Evolutionary conservation across 2,113 vertebrate species (phyloP), one percentile per base, ranked within the genome.

Genomic region (Anolis sagrei): DNA sequence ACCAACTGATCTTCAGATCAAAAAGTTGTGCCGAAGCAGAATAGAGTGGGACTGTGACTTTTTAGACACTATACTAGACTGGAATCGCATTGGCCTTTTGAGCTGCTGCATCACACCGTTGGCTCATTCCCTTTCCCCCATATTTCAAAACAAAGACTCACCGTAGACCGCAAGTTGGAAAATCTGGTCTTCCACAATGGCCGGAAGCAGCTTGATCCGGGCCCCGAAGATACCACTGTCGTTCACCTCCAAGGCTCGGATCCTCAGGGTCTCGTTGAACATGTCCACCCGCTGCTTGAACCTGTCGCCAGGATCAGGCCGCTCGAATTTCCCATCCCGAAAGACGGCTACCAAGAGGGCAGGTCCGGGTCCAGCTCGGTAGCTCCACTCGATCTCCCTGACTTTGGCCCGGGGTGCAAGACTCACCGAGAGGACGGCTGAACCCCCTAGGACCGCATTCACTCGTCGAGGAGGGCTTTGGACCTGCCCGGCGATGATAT

Each of bases 371-470:
- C 81, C 81, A 0, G 81, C 69, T 34, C 49, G 51, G 1, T 29
- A 82, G 69, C 81, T 82, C 81, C 81, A 82, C 32, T 82, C 81
- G 0, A 83, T 61, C 70, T 73, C 81, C 25, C n/a, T 74, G 51
- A 74, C 51, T 51, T 74, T 74, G 69, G 81, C 34, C 10, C 16
- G 69, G 1, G 81, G 81, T 9, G 13, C 25, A 1, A 82, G 1
- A 16, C 8, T 83, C 32, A 44, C 70, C 1, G 81, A 73, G 51
- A 83, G 36, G 16, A 44, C 48, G 4, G 32, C 81, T 14, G 69
- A 74, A 1, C 81, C 81, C 2, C 81, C 81, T 49, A 83, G 44
- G 51, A 83, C 70, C 18, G 69, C 70, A 34, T 74, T 83, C 51
- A 74, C 51, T 23, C 36, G 81, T 6, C 70, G 81, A 0, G 68